Evolutionary conservation across 2,113 vertebrate species (phyloP).

Genomic region (Pangasianodon hypophthalmus): DNA sequence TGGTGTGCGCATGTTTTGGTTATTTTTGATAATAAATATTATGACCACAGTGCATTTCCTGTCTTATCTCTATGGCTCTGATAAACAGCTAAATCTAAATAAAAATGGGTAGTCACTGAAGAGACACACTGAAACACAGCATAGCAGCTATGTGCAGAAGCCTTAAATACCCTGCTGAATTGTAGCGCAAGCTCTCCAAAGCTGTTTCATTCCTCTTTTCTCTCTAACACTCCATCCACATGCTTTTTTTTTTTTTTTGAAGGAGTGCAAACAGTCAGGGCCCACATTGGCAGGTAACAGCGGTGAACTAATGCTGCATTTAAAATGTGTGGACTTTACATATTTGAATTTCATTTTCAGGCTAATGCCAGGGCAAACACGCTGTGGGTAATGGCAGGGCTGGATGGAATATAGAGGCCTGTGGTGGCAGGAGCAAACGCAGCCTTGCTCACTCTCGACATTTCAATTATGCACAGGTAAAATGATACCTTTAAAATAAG

Average conservation of each 20-base stretch:
- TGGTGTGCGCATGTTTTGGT: conserved; percentile 34
- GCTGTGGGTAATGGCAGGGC: conserved; percentile 47
- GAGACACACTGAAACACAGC: conserved; percentile 26
- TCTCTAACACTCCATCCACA: neutral
- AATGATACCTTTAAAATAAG: neutral
- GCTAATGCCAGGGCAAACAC: conserved; percentile 58
- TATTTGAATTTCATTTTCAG: conserved; percentile 61
- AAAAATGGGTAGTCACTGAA: conserved; percentile 51
- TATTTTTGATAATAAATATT: conserved; percentile 38
- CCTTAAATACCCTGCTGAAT: conserved; percentile 53
- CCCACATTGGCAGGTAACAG: conserved; percentile 31
- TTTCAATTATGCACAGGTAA: conserved; percentile 30
- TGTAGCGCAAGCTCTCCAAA: conserved; percentile 42
- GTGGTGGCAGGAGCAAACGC: conserved; percentile 31
- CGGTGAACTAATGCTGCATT: conserved; percentile 42
- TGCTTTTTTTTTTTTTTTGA: conserved; percentile 25
- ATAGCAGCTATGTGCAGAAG: conserved; percentile 27
- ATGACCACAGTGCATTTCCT: neutral
- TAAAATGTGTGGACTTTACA: conserved; percentile 57
- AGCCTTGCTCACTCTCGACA: conserved; percentile 40
- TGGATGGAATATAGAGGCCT: conserved; percentile 32
- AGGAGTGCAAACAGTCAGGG: conserved; percentile 49
- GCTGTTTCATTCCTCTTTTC: conserved; percentile 19
- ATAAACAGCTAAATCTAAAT: conserved; percentile 49
- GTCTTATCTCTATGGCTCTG: conserved; percentile 30